A percentile compares a stretch with the other conserved stretches of the same genome.
Evolutionary conservation across 2,888 invertebrate species (phyloP).

Genomic region (Pseudanteris insignis): DNA sequence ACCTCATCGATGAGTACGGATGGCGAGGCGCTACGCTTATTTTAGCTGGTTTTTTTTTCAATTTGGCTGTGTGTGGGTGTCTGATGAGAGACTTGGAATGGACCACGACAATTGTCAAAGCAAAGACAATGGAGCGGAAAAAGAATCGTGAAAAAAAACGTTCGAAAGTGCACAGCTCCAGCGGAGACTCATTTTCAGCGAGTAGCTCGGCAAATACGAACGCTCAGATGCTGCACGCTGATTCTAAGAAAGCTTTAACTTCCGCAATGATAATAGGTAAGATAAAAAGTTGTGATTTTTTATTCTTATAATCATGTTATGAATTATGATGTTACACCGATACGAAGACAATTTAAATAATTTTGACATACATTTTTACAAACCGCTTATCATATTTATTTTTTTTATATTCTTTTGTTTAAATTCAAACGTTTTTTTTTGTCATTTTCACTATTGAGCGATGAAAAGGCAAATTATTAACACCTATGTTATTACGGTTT

Average conservation of each 20-base stretch:
- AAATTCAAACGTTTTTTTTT: too few species aligned
- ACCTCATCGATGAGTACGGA: slow-evolving; percentile 79
- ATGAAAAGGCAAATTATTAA: too few species aligned
- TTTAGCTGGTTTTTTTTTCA: slow-evolving; percentile 81
- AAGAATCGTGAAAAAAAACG: slow-evolving; percentile 71
- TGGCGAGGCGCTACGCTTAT: slow-evolving; percentile 88
- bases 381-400: too few species aligned
- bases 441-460: too few species aligned
- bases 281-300: too few species aligned
- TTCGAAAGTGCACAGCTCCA: slow-evolving; percentile 68
- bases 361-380: neutral
- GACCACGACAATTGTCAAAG: slow-evolving; percentile 69
- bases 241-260: slow-evolving; percentile 53
- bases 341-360: too few species aligned
- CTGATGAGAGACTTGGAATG: slow-evolving; percentile 82
- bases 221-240: slow-evolving; percentile 66
- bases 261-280: slow-evolving; percentile 52
- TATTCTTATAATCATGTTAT: too few species aligned
- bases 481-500: too few species aligned
- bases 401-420: too few species aligned
- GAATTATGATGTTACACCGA: too few species aligned
- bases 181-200: slow-evolving; percentile 77
- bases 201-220: slow-evolving; percentile 74
- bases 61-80: slow-evolving; percentile 83
- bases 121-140: slow-evolving; percentile 73